Evolutionary conservation across 2,888 invertebrate species (phyloP), one percentile per base, ranked within the genome.

Genomic region (Anaspis maculata): DNA sequence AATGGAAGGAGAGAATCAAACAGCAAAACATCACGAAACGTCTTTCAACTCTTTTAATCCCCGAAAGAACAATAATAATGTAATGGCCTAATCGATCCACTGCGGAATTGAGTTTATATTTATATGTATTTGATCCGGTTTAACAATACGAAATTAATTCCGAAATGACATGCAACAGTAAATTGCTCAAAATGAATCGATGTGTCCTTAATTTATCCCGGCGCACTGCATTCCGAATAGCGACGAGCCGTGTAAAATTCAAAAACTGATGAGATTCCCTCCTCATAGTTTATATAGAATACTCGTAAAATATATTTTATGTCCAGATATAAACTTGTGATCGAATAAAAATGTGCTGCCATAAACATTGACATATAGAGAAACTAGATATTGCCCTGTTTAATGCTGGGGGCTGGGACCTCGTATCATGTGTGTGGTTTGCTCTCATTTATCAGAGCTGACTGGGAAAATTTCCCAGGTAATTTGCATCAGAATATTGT

Each of bases 141-240:
- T 44, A 43, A 46, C 41, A 37, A 42, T 44, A 42, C 42, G 34
- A 42, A 49, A 48, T 49, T 49, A 50, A 50, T 48, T 45, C 42
- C 32, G 38, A 25, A 41, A 41, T 41, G 45, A 41, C 52, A 50
- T 49, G 52, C 36, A 22, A 40, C 25, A 23, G 30, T 33, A 37
- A 37, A 36, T 40, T 33, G 31, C 15, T 24, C 14, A 12, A 33
- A 10, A 13, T 10, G 9, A 13, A 32, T 39, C 32, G 32, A 39
- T 31, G 13, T 19, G 9, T 19, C 19, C 19, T 6, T 19, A 19
- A 9, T 19, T 19, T 19, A 19, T 19, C 5, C 19, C 5, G 19
- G 5, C 19, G 19, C 36, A 36, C 33, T 38, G 36, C 19, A 24
- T 30, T 31, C 19, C 22, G 19, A 38, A 16, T 28, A 5, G 27